Conservation (phyloP, 1,140 invertebrate species). For the Pseudomyrmex cubaensis region DNA sequence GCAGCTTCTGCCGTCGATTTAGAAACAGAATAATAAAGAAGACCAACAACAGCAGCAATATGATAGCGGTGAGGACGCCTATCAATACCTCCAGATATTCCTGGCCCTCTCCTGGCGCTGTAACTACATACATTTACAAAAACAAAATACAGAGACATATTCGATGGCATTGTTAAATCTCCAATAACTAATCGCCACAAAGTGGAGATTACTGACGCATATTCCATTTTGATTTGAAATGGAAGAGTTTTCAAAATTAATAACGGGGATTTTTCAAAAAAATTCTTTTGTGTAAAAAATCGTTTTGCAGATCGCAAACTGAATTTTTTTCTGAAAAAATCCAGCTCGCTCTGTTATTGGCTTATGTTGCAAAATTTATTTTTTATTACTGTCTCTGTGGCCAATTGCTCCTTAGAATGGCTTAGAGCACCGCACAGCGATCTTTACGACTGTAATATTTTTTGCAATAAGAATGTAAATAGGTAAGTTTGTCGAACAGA, state of each 20-base stretch:
- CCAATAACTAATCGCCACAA: not conserved
- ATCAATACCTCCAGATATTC: conserved; percentile 90
- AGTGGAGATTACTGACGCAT: not conserved
- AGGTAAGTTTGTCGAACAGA: conserved; percentile 52
- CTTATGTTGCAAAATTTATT: conserved; percentile 14
- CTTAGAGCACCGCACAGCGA: not conserved
- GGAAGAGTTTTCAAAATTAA: not conserved
- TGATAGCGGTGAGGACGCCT: conserved; percentile 90
- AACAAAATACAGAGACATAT: not conserved
- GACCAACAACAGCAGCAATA: conserved; percentile 88
- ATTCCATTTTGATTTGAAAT: not conserved
- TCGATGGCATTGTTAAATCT: not conserved
- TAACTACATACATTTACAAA: conserved; percentile 82
- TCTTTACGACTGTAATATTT: conserved; percentile 39
- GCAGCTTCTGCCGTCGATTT: conserved; percentile 88
- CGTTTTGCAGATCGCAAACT: conserved; percentile 50
- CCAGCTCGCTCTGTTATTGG: conserved; percentile 57
- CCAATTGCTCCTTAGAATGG: conserved; percentile 26
- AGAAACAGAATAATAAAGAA: conserved; percentile 89
- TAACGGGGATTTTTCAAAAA: not conserved
- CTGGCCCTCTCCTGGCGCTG: conserved; percentile 87
- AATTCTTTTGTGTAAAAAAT: conserved; percentile 11
- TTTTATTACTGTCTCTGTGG: conserved; percentile 1
- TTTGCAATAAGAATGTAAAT: conserved; percentile 52
- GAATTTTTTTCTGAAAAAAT: conserved; percentile 21